Percentiles rank a stretch among this genome's conserved stretches.
Evolutionary conservation across 2,888 invertebrate genomes (phyloP).

Genomic region (Mimas tiliae): DNA sequence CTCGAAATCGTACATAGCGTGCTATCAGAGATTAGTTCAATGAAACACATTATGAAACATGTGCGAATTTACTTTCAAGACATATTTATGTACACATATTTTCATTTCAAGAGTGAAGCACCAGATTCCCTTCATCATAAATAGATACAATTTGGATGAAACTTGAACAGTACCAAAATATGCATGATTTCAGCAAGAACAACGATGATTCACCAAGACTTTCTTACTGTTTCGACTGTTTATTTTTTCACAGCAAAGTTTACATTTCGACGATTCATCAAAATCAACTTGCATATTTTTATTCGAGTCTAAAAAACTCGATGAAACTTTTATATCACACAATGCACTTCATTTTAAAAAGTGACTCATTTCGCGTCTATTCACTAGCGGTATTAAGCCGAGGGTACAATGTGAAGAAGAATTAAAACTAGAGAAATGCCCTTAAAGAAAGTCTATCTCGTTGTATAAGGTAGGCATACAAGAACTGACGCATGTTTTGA

Average conservation of each 20-base stretch:
- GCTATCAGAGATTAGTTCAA: conserved; percentile 49
- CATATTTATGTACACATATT: conserved; percentile 20
- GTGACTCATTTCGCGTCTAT: not conserved
- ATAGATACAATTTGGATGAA: not conserved
- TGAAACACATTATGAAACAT: conserved; percentile 41
- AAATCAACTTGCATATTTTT: conserved; percentile 6
- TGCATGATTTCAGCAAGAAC: not conserved
- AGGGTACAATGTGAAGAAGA: not conserved
- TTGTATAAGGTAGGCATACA: not conserved
- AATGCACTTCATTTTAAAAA: not conserved
- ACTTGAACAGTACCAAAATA: not conserved
- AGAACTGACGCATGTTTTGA: not conserved
- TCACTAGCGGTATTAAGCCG: conserved; percentile 11
- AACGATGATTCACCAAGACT: not conserved
- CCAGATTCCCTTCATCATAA: not conserved
- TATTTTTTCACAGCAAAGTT: not conserved
- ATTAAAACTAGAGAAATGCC: not conserved
- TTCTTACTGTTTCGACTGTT: not conserved
- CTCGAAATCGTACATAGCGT: conserved; percentile 47
- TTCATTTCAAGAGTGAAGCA: not conserved
- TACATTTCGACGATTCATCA: not conserved
- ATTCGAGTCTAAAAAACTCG: not conserved
- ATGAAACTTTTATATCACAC: not conserved
- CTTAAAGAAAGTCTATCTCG: not conserved
- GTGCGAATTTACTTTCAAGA: conserved; percentile 25